Percentiles rank a stretch among this genome's conserved stretches.
These are phyloP conservation scores for Mythimna vitellina DNA, from an alignment of 2,888 invertebrate species.

Conservation along the genomic window DNA sequence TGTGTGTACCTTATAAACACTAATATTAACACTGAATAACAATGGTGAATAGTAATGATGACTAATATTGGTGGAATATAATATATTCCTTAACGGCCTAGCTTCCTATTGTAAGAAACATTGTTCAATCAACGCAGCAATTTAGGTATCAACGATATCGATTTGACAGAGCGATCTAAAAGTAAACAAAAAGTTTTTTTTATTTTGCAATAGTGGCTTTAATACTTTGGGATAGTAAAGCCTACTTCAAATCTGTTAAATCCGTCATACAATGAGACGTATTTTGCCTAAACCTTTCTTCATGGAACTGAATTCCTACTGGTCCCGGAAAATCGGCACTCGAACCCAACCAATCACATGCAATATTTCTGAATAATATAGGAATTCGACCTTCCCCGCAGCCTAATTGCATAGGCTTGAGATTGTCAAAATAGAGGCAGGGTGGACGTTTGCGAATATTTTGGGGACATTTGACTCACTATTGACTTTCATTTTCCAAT, in stretches of 20 bases:
- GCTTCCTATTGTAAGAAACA: neutral
- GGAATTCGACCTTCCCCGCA: slow-evolving; percentile 5
- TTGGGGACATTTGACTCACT: slow-evolving; percentile 19
- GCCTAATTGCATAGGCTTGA: slow-evolving; percentile 51
- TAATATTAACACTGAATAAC: slow-evolving; percentile 18
- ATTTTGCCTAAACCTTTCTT: slow-evolving; percentile 30
- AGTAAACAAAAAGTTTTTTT: neutral
- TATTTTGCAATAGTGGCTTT: neutral
- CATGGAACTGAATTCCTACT: slow-evolving; percentile 42
- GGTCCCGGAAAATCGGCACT: slow-evolving; percentile 37
- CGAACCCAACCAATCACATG: slow-evolving; percentile 47
- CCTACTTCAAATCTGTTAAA: slow-evolving; percentile 34
- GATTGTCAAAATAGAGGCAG: slow-evolving; percentile 36
- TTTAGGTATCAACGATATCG: neutral
- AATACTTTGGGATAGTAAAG: slow-evolving; percentile 4
- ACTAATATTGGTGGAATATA: slow-evolving; percentile 39
- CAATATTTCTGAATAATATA: slow-evolving; percentile 48
- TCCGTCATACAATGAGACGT: slow-evolving; percentile 18
- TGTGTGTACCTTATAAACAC: neutral
- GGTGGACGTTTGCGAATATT: slow-evolving; percentile 8
- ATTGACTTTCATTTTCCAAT: slow-evolving; percentile 11
- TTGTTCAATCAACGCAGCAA: neutral
- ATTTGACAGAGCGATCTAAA: neutral
- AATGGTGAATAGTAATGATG: slow-evolving; percentile 44
- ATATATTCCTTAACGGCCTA: slow-evolving; percentile 12